Conservation (phyloP, 2,888 invertebrate species). For the Microdon myrmicae region DNA sequence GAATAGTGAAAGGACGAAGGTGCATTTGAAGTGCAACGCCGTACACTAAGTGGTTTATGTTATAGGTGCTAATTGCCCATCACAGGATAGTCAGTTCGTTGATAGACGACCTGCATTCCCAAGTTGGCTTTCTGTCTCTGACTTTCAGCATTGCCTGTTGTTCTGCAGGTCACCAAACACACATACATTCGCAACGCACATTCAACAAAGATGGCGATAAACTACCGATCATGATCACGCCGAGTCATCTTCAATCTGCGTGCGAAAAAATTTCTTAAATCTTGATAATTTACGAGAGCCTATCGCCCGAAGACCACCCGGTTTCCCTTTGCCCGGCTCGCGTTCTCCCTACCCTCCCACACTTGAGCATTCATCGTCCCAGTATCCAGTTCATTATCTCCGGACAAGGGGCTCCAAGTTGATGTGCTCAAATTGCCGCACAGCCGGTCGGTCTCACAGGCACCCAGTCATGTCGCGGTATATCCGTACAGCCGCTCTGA, state of each 20-base stretch:
- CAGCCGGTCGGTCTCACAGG: too few species aligned
- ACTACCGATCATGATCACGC: constrained; percentile 41
- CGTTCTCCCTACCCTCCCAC: constrained; percentile 6
- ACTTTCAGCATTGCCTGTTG: constrained; percentile 13
- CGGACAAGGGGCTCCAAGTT: constrained; percentile 3
- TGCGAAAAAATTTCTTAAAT: constrained; percentile 35
- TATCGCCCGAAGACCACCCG: too few species aligned
- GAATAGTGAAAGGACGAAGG: too few species aligned
- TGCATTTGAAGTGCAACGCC: too few species aligned
- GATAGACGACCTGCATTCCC: constrained; percentile 15
- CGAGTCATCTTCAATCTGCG: constrained; percentile 33
- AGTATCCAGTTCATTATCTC: constrained; percentile 10
- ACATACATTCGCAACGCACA: constrained; percentile 25
- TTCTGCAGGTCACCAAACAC: constrained; percentile 13
- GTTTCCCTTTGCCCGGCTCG: too few species aligned
- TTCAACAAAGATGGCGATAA: constrained; percentile 32
- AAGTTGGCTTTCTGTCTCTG: constrained; percentile 14
- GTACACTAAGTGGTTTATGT: constrained; percentile 30
- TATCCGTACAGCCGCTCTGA: constrained; percentile 31
- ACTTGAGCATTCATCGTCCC: not conserved
- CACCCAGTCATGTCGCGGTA: not conserved
- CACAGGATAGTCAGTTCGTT: constrained; percentile 19
- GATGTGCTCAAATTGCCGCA: too few species aligned
- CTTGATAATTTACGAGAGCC: constrained; percentile 28
- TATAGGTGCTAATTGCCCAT: constrained; percentile 43